phyloP scores from a whole-genome alignment of 2,888 invertebrate species.

The Falcaria lacertinaria region DNA sequence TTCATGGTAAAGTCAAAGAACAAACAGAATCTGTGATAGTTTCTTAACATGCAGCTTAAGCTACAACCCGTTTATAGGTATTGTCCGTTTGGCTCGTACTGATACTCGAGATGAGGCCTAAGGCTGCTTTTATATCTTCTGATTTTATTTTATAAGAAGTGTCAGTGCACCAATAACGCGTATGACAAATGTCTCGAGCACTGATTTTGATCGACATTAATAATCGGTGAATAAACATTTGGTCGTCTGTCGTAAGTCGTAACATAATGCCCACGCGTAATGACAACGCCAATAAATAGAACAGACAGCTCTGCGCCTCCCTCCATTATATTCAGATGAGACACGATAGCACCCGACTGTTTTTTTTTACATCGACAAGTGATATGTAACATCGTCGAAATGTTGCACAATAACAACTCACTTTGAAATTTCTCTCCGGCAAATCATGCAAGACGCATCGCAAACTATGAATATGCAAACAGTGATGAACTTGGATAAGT shows the following conservation, averaged over 20 bases:
- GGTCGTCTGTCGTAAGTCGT: conserved; percentile 24
- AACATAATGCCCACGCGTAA: conserved; percentile 51
- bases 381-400: conserved; percentile 39
- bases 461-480: conserved; percentile 5
- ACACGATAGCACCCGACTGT: conserved; percentile 34
- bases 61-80: too few species aligned
- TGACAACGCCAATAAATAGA: conserved; percentile 44
- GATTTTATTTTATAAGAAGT: too few species aligned
- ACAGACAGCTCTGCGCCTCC: conserved; percentile 49
- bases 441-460: conserved; percentile 1
- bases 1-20: conserved; percentile 28
- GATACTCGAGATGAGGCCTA: too few species aligned
- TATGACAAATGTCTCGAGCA: conserved; percentile 1
- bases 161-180: too few species aligned
- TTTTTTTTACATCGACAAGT: conserved; percentile 23
- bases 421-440: conserved; percentile 5
- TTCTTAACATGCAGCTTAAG: too few species aligned
- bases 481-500: conserved; percentile 16
- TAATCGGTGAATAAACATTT: conserved; percentile 7
- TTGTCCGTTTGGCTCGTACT: too few species aligned
- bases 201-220: background rate
- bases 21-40: too few species aligned
- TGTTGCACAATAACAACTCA: conserved; percentile 20
- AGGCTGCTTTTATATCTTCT: too few species aligned
- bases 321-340: conserved; percentile 74